Conservation (phyloP, 2,113 vertebrate species). For the Scopus umbretta region DNA sequence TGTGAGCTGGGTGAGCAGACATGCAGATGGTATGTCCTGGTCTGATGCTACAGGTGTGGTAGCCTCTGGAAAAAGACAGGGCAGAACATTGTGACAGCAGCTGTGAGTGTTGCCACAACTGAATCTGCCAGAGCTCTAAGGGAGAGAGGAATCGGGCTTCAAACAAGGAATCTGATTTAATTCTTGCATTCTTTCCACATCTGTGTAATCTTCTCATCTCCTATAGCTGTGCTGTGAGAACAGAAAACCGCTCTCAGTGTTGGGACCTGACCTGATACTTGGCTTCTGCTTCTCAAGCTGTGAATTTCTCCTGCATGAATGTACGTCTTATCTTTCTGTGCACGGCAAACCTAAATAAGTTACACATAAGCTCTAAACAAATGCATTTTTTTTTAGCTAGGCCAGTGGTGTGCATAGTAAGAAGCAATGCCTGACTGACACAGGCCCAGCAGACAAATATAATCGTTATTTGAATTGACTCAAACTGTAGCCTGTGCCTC, state of each 20-base stretch:
- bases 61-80: not conserved
- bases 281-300: not conserved
- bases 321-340: not conserved
- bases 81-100: not conserved
- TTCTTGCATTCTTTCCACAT: not conserved
- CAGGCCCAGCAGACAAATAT: not conserved
- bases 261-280: not conserved
- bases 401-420: not conserved
- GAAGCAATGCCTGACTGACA: not conserved
- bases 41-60: not conserved
- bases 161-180: not conserved
- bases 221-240: not conserved
- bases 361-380: not conserved
- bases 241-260: not conserved
- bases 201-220: not conserved
- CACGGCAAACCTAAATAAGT: not conserved
- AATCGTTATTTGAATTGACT: not conserved
- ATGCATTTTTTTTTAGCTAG: not conserved
- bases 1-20: not conserved
- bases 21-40: not conserved
- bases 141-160: not conserved
- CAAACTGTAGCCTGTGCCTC: not conserved
- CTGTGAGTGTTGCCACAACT: not conserved
- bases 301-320: not conserved
- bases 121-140: not conserved